Percentiles rank a stretch among this genome's conserved stretches.
phyloP scores from a whole-genome alignment of 2,797 vertebrate genomes.

The Microctenopoma stevenorrisi region DNA sequence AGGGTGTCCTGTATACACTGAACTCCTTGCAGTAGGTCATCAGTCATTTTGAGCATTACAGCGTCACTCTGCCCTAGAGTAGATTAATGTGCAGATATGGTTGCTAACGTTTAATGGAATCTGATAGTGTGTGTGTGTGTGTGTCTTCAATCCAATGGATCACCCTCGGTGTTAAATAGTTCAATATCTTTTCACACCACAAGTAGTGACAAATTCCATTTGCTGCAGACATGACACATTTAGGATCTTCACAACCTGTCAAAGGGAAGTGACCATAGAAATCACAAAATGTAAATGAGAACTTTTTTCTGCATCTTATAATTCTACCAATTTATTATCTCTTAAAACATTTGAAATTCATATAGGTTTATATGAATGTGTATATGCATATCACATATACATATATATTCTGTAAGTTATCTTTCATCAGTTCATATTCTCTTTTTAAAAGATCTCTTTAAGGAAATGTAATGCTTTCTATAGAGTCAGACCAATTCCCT shows the following conservation, averaged over 20 bases:
- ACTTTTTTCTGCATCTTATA: constrained; percentile 84
- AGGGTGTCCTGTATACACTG: too few species aligned
- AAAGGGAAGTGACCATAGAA: background rate
- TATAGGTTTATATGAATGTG: constrained; percentile 83
- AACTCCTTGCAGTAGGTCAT: too few species aligned
- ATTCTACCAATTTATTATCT: constrained; percentile 87
- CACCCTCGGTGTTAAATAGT: too few species aligned
- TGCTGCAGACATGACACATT: too few species aligned
- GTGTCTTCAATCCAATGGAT: too few species aligned
- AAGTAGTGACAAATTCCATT: background rate
- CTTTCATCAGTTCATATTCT: constrained; percentile 80
- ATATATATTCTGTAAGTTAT: constrained; percentile 85
- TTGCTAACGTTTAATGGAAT: too few species aligned
- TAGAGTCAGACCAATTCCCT: constrained; percentile 73
- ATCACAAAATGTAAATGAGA: constrained; percentile 50
- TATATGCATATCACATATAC: constrained; percentile 84
- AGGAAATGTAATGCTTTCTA: constrained; percentile 82
- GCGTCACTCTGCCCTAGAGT: too few species aligned
- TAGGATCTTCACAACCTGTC: background rate
- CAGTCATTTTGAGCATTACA: too few species aligned
- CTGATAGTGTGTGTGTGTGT: too few species aligned
- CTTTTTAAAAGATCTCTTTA: constrained; percentile 80
- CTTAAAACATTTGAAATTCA: constrained; percentile 89
- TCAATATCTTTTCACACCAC: background rate
- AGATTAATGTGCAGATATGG: too few species aligned